These are phyloP conservation scores for Lota lota DNA, from an alignment of 2,113 vertebrate species.

Conservation along the genomic window DNA sequence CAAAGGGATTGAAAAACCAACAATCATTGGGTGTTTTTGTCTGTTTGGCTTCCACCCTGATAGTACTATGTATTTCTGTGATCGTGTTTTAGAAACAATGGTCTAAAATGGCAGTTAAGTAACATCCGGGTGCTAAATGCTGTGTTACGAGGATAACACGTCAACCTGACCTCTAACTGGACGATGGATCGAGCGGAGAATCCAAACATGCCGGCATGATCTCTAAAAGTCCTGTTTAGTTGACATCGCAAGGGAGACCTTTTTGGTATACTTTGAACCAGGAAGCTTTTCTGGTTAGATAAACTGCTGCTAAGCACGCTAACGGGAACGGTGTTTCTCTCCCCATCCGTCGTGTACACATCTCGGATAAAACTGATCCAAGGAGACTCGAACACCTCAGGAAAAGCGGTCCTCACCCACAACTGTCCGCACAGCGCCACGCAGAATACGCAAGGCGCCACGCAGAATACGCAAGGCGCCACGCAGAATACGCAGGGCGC, in stretches of 20 bases:
- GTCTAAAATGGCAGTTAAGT: slow-evolving; percentile 12
- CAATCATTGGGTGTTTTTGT: slow-evolving; percentile 58
- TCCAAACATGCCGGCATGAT: slow-evolving; percentile 24
- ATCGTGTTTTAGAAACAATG: slow-evolving; percentile 50
- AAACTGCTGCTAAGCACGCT: too few species aligned
- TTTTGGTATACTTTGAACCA: neutral
- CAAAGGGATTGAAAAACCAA: slow-evolving; percentile 61
- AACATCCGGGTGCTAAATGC: neutral
- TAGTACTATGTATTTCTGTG: slow-evolving; percentile 40
- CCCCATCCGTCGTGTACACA: too few species aligned
- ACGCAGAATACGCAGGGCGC: too few species aligned
- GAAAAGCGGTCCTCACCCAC: too few species aligned
- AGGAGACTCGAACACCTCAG: too few species aligned
- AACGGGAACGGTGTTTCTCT: too few species aligned
- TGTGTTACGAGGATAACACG: slow-evolving; percentile 16
- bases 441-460: too few species aligned
- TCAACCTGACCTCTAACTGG: slow-evolving; percentile 20
- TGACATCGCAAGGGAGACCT: slow-evolving; percentile 16
- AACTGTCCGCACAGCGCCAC: too few species aligned
- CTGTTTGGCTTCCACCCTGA: slow-evolving; percentile 52
- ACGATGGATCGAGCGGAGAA: slow-evolving; percentile 22
- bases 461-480: neutral
- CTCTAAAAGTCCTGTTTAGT: slow-evolving; percentile 34
- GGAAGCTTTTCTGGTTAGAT: too few species aligned
- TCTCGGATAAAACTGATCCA: too few species aligned